A percentile compares a stretch with the other conserved stretches of the same genome.
phyloP scores from a whole-genome alignment of 1,140 invertebrate genomes.

The Scaptomyza graminum region DNA sequence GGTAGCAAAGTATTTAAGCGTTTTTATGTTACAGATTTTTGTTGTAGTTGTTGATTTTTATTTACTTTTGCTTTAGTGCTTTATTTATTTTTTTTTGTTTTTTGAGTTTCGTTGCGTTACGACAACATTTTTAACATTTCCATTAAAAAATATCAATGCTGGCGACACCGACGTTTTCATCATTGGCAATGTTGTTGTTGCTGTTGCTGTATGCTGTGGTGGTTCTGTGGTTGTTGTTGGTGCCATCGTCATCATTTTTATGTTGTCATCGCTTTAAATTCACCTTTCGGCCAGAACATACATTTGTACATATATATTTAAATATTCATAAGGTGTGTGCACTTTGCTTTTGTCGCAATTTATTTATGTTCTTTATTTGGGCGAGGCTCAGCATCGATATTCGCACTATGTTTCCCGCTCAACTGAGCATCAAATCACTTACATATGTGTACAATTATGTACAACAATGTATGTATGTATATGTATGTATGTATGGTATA shows the following conservation, averaged over 20 bases:
- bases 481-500: background rate
- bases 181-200: constrained; percentile 20
- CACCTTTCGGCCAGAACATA: constrained; percentile 47
- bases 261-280: constrained; percentile 80
- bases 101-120: constrained; percentile 33
- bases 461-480: background rate
- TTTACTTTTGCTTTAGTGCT: constrained; percentile 35
- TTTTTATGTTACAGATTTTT: constrained; percentile 60
- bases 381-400: constrained; percentile 34
- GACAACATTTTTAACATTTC: constrained; percentile 76
- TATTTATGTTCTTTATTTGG: constrained; percentile 68
- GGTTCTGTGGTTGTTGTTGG: constrained; percentile 17
- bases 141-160: constrained; percentile 76
- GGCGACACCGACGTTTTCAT: constrained; percentile 50
- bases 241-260: constrained; percentile 76
- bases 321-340: constrained; percentile 80
- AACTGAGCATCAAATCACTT: constrained; percentile 28
- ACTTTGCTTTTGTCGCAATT: constrained; percentile 72
- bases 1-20: constrained; percentile 78
- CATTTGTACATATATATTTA: constrained; percentile 53
- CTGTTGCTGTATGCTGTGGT: background rate
- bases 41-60: constrained; percentile 31
- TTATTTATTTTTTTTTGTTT: background rate
- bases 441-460: background rate
- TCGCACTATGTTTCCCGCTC: constrained; percentile 38